Base-by-base conservation (phyloP, 2,888 invertebrate species). In the Dusona sp. region DNA sequence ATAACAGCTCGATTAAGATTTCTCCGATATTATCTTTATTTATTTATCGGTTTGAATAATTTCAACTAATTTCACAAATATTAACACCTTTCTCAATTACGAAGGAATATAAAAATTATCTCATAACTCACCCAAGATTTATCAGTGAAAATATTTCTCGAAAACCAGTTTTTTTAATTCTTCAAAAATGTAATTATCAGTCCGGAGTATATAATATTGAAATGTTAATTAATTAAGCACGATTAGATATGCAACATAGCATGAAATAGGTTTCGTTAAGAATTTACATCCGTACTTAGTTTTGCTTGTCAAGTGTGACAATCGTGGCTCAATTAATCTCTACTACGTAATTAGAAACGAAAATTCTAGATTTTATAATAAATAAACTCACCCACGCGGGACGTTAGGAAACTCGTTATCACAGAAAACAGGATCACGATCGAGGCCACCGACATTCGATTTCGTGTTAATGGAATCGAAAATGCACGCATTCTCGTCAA, bases 381-480 rank as follows among this genome's bases (percentile, higher is more conserved):
- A 79, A 74, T 48, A 22, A 33, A 83, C 83, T 77, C 67, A 86
- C 86, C 83, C 25, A 57, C 77, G 38, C 64, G 77, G 29, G 54
- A 57, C 22, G 74, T 42, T 2, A 48, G 80, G 22, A 68, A 80
- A 77, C 80, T 83, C 67, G 77, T 78, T 83, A 86, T 77, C 80
- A 75, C 77, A 65, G 61, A 80, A 79, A 81, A 78, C 68, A 86
- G 67, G 67, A 81, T 78, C 25, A 84, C 16, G n/a, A 80, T 73
- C 81, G 81, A 67, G 38, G 83, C 74, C 81, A 86, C 61, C 61
- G 81, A 84, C 78, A 79, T 73, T 81, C 74, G 61, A 45, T 78
- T 74, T 42, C 42, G n/a, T 67, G 42, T 68, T 19, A 38, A 54
- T 38, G 19, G 19, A 79, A 54, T 79, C 38, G 51, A 67, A 67